Evolutionary conservation across 2,113 vertebrate genomes (phyloP).

Genomic region (Campylomormyrus tamandua): DNA sequence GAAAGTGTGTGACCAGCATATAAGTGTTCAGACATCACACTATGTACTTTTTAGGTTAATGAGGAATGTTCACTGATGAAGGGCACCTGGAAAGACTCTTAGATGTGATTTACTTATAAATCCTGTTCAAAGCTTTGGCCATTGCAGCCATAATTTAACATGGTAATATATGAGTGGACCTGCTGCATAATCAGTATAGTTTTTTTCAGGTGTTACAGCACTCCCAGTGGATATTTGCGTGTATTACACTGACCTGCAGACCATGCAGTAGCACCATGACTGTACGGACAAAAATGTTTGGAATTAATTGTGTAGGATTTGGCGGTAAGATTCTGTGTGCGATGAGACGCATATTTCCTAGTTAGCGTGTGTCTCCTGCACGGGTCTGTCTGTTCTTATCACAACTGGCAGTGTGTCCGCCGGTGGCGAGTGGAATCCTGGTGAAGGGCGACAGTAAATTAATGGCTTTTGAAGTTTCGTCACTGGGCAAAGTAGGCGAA

Average conservation of each 20-base stretch:
- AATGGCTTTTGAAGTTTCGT: background rate
- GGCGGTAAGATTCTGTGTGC: background rate
- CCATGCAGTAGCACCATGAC: background rate
- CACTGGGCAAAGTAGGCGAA: background rate
- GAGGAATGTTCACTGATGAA: background rate
- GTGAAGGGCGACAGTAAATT: background rate
- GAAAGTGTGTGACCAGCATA: slow-evolving; percentile 42
- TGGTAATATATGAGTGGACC: background rate
- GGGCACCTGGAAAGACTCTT: background rate
- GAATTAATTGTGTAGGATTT: background rate
- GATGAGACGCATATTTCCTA: background rate
- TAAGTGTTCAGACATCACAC: slow-evolving; percentile 28
- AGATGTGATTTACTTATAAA: background rate
- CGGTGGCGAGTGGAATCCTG: too few species aligned
- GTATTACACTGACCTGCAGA: background rate
- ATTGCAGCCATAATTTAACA: background rate
- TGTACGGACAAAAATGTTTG: background rate
- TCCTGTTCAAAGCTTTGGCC: background rate
- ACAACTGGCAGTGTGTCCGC: background rate
- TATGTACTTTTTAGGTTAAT: background rate
- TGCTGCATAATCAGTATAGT: background rate
- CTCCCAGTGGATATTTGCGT: slow-evolving; percentile 25
- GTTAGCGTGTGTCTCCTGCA: background rate
- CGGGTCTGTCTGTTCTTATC: background rate
- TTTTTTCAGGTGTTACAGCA: slow-evolving; percentile 27